phyloP scores from a whole-genome alignment of 1,140 invertebrate species.

The Campoletis sonorensis region DNA sequence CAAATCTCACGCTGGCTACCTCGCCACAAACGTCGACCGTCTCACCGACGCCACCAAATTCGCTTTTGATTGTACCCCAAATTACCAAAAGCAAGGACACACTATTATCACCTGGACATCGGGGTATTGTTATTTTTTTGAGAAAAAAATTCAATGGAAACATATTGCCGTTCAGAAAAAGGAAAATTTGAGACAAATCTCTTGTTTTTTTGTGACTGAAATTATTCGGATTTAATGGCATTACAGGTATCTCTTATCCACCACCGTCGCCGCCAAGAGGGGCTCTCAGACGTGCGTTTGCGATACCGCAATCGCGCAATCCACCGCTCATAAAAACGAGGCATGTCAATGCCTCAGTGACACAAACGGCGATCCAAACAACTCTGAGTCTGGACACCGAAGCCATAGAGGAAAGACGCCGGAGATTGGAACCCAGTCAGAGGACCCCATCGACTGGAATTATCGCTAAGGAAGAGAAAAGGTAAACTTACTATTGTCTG shows the following conservation, averaged over 20 bases:
- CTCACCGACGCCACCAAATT: conserved; percentile 73
- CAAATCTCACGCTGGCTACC: conserved; percentile 81
- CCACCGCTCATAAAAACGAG: conserved; percentile 85
- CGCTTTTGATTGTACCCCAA: conserved; percentile 75
- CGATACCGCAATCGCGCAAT: conserved; percentile 84
- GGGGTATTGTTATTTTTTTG: conserved; percentile 59
- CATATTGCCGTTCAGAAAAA: neutral
- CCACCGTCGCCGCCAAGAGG: conserved; percentile 85
- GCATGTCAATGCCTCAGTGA: conserved; percentile 74
- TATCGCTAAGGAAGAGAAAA: conserved; percentile 70
- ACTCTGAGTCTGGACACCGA: conserved; percentile 71
- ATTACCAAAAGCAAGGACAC: conserved; percentile 76
- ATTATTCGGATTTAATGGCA: neutral
- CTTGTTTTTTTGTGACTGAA: neutral
- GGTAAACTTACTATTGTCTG: conserved; percentile 18
- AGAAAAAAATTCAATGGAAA: neutral
- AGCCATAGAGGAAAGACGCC: conserved; percentile 70
- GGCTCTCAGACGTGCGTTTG: conserved; percentile 81
- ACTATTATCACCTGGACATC: conserved; percentile 75
- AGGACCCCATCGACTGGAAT: conserved; percentile 70
- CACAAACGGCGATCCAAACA: conserved; percentile 61
- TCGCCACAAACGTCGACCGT: conserved; percentile 75
- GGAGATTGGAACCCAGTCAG: conserved; percentile 69
- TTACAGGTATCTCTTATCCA: conserved; percentile 83
- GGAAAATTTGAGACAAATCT: neutral